phyloP scores from a whole-genome alignment of 2,888 invertebrate species.

The Palloptera scutellata region DNA sequence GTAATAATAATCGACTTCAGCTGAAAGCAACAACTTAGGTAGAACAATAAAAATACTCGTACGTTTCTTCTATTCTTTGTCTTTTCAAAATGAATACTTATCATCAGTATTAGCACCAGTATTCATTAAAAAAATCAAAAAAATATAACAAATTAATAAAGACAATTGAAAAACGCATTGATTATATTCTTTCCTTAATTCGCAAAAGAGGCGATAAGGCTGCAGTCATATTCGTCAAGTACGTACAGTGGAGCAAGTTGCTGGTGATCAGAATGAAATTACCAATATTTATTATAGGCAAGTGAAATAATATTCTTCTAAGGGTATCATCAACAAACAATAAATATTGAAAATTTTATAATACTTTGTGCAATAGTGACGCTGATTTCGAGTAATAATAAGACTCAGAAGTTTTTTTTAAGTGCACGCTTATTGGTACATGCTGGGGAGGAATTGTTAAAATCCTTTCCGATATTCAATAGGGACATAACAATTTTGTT shows the following conservation, averaged over 20 bases:
- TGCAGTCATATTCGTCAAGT: not conserved
- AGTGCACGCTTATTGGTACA: too few relatives aligned
- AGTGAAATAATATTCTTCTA: slow-evolving; percentile 5
- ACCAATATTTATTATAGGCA: slow-evolving; percentile 31
- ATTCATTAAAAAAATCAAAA: not conserved
- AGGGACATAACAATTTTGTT: too few relatives aligned
- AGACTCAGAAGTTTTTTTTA: too few relatives aligned
- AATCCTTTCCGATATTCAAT: too few relatives aligned
- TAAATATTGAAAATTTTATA: not conserved
- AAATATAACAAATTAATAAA: not conserved
- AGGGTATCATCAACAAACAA: not conserved
- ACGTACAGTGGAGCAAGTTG: slow-evolving; percentile 8
- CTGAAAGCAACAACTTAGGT: too few relatives aligned
- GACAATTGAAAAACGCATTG: not conserved
- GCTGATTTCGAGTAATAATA: too few relatives aligned
- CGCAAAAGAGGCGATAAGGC: not conserved
- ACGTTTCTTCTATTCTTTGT: too few relatives aligned
- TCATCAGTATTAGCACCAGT: not conserved
- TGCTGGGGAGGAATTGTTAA: too few relatives aligned
- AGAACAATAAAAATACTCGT: too few relatives aligned
- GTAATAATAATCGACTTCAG: not conserved
- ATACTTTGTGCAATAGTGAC: slow-evolving; percentile 2
- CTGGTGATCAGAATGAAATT: slow-evolving; percentile 17
- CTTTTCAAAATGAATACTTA: too few relatives aligned
- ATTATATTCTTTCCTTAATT: slow-evolving; percentile 8